Evolutionary conservation across 1,140 invertebrate genomes (phyloP).

Genomic region (Calliopsis andreniformis): DNA sequence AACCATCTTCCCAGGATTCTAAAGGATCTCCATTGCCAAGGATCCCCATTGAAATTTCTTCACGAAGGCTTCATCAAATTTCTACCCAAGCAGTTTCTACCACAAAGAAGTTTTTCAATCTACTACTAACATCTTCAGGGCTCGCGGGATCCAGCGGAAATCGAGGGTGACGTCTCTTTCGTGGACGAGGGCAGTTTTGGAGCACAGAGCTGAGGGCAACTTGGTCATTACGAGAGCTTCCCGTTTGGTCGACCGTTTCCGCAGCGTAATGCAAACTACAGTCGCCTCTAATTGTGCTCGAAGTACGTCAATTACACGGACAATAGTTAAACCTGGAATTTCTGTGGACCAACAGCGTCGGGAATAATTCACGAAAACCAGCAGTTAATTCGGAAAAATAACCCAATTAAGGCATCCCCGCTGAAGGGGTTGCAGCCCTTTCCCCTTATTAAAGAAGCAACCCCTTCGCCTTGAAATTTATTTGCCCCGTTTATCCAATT

Average conservation of each 20-base stretch:
- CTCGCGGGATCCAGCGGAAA: not conserved
- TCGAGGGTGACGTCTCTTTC: not conserved
- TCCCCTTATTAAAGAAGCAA: not conserved
- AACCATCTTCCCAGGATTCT: too few relatives aligned
- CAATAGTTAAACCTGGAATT: constrained; percentile 15
- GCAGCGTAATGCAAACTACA: constrained; percentile 21
- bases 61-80: not conserved
- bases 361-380: not conserved
- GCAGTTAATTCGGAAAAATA: constrained; percentile 20
- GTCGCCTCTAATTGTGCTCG: constrained; percentile 29
- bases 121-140: not conserved
- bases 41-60: not conserved
- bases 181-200: not conserved
- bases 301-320: constrained; percentile 38
- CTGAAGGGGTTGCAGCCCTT: not conserved
- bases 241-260: constrained; percentile 6
- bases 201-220: constrained; percentile 22
- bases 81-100: not conserved
- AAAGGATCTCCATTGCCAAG: too few relatives aligned
- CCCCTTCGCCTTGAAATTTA: constrained; percentile 8
- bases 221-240: constrained; percentile 41
- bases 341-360: not conserved
- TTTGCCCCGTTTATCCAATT: not conserved
- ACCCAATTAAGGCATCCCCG: constrained; percentile 5
- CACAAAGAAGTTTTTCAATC: not conserved